A percentile compares a stretch with the other conserved stretches of the same genome.
These are phyloP conservation scores for Galagoides demidoff DNA, from an alignment of 2,797 vertebrate genomes.

Conservation along the genomic window DNA sequence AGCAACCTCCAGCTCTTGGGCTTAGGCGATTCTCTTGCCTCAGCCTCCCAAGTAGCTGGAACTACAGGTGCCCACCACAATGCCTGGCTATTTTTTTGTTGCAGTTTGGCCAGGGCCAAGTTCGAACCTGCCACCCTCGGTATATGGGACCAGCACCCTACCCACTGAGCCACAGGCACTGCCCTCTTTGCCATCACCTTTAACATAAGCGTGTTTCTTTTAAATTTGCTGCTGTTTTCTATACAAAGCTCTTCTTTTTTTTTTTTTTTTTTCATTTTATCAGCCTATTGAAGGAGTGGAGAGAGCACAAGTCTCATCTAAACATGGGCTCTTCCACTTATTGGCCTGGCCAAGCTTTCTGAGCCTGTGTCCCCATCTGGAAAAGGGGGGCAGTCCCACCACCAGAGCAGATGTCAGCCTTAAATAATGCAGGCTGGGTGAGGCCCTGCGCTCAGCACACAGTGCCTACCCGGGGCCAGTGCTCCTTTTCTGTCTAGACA, in stretches of 20 bases:
- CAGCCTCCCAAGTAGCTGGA: no score
- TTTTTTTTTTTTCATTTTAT: background rate
- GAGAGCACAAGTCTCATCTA: background rate
- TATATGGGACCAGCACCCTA: no score
- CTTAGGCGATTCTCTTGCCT: no score
- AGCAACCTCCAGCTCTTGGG: no score
- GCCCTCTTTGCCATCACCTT: background rate
- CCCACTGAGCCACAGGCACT: no score
- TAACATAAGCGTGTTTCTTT: background rate
- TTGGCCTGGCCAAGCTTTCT: background rate
- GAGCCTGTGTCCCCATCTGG: background rate
- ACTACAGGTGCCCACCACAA: no score
- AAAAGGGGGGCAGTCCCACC: background rate
- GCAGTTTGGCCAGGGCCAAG: no score
- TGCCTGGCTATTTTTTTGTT: no score
- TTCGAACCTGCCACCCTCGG: no score
- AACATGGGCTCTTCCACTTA: background rate
- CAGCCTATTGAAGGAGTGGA: background rate
- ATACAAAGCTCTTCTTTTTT: background rate
- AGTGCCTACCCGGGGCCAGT: background rate
- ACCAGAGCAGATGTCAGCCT: background rate
- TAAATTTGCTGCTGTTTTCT: background rate
- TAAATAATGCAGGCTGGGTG: background rate
- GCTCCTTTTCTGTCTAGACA: background rate
- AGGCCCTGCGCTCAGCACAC: fast-evolving